These are phyloP conservation scores for Argyrosomus japonicus DNA, from an alignment of 2,113 vertebrate genomes.

Conservation along the genomic window DNA sequence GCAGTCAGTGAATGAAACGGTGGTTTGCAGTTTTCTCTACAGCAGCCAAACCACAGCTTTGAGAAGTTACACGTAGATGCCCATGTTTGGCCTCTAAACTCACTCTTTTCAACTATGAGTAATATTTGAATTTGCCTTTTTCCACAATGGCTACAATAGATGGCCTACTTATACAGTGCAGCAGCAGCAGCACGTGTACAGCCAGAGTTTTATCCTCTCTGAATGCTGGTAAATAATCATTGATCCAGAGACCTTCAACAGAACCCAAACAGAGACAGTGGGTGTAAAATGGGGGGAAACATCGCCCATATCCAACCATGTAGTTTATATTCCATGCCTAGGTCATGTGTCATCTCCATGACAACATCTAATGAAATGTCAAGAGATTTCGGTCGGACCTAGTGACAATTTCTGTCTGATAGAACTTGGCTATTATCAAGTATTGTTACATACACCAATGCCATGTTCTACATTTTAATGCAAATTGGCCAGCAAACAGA, in stretches of 20 bases:
- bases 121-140: not conserved
- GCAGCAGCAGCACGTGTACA: too few relatives aligned
- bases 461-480: not conserved
- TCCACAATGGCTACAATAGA: not conserved
- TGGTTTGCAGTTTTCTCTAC: not conserved
- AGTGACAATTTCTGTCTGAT: not conserved
- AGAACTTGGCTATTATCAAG: not conserved
- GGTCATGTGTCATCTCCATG: too few relatives aligned
- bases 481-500: not conserved
- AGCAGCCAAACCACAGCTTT: not conserved
- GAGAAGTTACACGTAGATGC: not conserved
- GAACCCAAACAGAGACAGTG: too few relatives aligned
- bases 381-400: too few relatives aligned
- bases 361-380: too few relatives aligned
- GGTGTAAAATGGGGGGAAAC: too few relatives aligned
- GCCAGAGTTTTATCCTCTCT: too few relatives aligned
- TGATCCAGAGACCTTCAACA: too few relatives aligned
- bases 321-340: too few relatives aligned
- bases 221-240: too few relatives aligned
- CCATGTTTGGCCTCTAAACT: not conserved
- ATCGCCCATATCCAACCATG: too few relatives aligned
- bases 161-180: not conserved
- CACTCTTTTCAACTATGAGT: not conserved
- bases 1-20: not conserved
- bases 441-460: too few relatives aligned